These are phyloP conservation scores for Burhinus bistriatus DNA, from an alignment of 2,113 vertebrate species.

Conservation along the genomic window DNA sequence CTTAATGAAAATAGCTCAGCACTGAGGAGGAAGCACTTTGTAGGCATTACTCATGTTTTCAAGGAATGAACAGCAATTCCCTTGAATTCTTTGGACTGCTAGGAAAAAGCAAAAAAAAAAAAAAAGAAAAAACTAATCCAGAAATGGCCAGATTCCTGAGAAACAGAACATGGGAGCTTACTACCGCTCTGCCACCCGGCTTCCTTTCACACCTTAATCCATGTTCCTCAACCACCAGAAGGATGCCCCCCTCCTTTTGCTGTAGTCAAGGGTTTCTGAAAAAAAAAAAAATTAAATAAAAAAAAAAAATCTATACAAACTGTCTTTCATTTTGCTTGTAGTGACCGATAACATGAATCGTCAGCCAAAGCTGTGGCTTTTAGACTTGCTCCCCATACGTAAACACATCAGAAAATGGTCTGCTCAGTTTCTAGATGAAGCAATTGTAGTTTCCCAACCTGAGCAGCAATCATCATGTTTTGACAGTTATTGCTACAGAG, in stretches of 20 bases:
- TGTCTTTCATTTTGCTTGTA: not conserved
- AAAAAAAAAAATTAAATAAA: not conserved
- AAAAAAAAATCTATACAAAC: not conserved
- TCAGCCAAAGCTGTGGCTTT: not conserved
- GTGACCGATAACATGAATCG: not conserved
- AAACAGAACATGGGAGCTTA: not conserved
- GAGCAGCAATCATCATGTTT: not conserved
- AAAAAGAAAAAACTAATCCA: not conserved
- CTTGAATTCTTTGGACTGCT: not conserved
- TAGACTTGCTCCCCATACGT: not conserved
- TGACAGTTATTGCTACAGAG: not conserved
- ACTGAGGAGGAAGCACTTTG: not conserved
- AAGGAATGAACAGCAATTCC: not conserved
- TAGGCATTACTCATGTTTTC: not conserved
- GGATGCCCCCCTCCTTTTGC: not conserved
- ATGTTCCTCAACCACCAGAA: not conserved
- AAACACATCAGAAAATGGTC: not conserved
- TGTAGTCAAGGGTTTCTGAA: not conserved
- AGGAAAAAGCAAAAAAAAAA: too few species aligned
- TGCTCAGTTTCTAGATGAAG: not conserved
- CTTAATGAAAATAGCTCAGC: not conserved
- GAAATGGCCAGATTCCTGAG: not conserved
- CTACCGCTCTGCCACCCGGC: not conserved
- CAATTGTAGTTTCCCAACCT: slow-evolving; percentile 25
- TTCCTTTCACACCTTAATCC: not conserved